phyloP scores from a whole-genome alignment of 2,113 vertebrate species.

The Hippocampus barbouri region DNA sequence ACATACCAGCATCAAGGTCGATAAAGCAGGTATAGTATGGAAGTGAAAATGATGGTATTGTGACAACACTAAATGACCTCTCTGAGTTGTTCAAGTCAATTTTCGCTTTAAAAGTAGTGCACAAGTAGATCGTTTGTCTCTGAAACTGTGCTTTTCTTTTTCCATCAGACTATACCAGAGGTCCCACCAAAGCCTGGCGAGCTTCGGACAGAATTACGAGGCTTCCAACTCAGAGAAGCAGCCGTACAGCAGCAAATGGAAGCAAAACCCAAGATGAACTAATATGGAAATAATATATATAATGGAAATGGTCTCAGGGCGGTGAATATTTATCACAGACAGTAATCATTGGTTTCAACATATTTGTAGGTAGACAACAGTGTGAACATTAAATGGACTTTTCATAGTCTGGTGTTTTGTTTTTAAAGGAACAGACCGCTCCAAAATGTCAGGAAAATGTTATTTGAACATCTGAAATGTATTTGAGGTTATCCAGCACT shows the following conservation, averaged over 20 bases:
- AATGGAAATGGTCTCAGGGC: neutral
- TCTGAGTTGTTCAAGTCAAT: too few relatives aligned
- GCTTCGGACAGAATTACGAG: constrained; percentile 84
- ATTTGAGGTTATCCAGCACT: too few relatives aligned
- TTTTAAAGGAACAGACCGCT: neutral
- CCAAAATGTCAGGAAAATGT: too few relatives aligned
- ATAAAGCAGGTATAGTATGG: too few relatives aligned
- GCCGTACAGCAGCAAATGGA: constrained; percentile 24
- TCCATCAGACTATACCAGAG: constrained; percentile 83
- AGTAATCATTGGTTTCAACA: neutral
- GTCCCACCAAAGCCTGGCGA: constrained; percentile 88
- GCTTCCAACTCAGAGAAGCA: constrained; percentile 68
- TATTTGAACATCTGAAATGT: too few relatives aligned
- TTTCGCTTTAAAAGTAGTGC: too few relatives aligned
- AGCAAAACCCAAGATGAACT: constrained; percentile 32
- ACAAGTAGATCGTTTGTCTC: neutral
- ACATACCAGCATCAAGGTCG: too few relatives aligned
- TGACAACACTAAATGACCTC: too few relatives aligned
- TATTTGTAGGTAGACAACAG: neutral
- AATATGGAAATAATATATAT: constrained; percentile 9
- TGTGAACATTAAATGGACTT: too few relatives aligned
- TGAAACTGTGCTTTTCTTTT: neutral
- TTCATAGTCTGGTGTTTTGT: neutral
- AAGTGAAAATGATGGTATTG: too few relatives aligned
- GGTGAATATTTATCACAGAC: neutral